Base-by-base conservation (phyloP, 1,140 invertebrate genomes). In the Marisa cornuarietis region DNA sequence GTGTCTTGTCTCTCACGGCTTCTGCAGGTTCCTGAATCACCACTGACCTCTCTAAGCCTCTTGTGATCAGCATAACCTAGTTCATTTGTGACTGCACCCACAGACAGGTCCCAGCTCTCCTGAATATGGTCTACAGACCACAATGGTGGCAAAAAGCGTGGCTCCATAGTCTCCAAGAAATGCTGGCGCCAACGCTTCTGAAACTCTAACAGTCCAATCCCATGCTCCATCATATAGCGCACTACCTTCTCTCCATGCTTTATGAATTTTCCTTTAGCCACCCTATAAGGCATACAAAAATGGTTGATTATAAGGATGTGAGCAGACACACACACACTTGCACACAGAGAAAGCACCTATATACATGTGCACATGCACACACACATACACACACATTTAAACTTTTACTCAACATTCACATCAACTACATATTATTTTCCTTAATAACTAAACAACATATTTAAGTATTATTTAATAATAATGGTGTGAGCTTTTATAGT, bases 141-240 rank as follows among this genome's bases (percentile, higher is more conserved):
- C 68, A 95, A 90, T 10, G 92, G 88, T 0, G 96, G 95, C 85
- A 96, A 91, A 90, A 92, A 93, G 63, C 92, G 88, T 0, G 95
- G 95, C 54, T 94, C 88, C 95, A 96, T 96, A 5, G 92, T 93
- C 0, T 91, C 86, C 13, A 96, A 83, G 88, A 96, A 96, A 89
- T 96, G 94, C 87, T 95, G 91, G 16, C 96, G 91, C 95, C 95
- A 96, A 76, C 94, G 84, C 81, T 92, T 92, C 87, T 96, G 95
- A 66, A 96, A 91, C 69, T 92, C 91, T 1, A 95, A 89, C 5
- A 96, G 90, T n/a, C 95, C 94, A 7, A 92, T 93, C 20, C 90
- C 87, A 78, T 83, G 51, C 75, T 86, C 85, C 9, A 83, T 82
- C 88, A 93, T 95, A 79, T 94, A 91, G 68, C 94, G 89, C 2